phyloP scores from a whole-genome alignment of 1,140 invertebrate species.

The Diachasmimorpha longicaudata region DNA sequence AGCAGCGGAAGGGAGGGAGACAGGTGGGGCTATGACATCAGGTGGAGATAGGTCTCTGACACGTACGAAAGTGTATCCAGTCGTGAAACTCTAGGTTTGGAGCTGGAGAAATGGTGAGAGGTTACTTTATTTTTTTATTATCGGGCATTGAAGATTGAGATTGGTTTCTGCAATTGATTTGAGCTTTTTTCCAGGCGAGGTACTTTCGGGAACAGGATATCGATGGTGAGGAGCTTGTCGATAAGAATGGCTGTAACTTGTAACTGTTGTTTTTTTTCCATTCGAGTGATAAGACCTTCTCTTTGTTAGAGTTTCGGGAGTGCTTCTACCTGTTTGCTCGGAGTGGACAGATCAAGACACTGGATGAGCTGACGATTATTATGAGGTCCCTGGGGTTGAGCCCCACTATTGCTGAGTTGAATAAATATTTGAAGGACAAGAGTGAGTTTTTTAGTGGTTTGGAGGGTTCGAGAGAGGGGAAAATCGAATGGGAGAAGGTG shows the following conservation, averaged over 20 bases:
- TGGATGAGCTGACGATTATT: conserved; percentile 91
- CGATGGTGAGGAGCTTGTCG: not conserved
- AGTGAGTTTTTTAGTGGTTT: conserved; percentile 53
- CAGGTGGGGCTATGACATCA: not conserved
- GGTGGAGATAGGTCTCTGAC: not conserved
- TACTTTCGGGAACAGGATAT: conserved; percentile 17
- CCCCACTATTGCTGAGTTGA: conserved; percentile 89
- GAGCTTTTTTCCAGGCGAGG: conserved; percentile 4
- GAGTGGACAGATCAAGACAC: conserved; percentile 82
- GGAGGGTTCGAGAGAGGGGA: not conserved
- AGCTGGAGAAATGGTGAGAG: not conserved
- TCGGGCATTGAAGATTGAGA: not conserved
- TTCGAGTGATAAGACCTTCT: conserved; percentile 17
- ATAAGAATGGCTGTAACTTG: not conserved
- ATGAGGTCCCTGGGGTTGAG: conserved; percentile 93
- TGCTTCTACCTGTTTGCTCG: conserved; percentile 93
- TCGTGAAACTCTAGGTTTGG: not conserved
- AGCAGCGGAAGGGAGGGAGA: not conserved
- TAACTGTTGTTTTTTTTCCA: conserved; percentile 21
- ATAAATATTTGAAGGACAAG: conserved; percentile 85
- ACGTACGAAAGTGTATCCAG: not conserved
- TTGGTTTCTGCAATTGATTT: not conserved
- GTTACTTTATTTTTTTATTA: not conserved
- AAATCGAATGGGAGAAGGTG: too few species aligned
- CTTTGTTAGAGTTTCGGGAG: conserved; percentile 86